phyloP scores from a whole-genome alignment of 2,888 invertebrate genomes.

The Aspidiotus destructor region DNA sequence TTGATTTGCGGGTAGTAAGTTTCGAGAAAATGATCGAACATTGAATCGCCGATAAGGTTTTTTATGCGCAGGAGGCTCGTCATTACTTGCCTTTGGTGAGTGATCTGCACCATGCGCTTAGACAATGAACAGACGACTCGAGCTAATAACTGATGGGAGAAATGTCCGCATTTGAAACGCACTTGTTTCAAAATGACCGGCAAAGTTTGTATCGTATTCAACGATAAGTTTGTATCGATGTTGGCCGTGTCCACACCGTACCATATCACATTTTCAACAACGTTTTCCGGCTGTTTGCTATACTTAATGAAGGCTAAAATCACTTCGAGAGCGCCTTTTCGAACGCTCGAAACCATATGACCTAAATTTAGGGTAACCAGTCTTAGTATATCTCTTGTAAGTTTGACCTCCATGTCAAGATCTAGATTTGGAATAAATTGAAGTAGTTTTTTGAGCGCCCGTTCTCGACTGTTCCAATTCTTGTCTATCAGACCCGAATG shows the following conservation, averaged over 20 bases:
- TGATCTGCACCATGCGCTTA: constrained; percentile 45
- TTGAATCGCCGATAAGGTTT: constrained; percentile 51
- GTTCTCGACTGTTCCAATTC: constrained; percentile 8
- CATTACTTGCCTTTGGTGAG: constrained; percentile 55
- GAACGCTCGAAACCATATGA: constrained; percentile 66
- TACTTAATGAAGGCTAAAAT: constrained; percentile 61
- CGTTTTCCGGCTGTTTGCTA: constrained; percentile 57
- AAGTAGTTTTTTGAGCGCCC: constrained; percentile 1
- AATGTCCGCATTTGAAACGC: constrained; percentile 17
- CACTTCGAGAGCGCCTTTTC: constrained; percentile 68
- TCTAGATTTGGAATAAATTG: constrained; percentile 5
- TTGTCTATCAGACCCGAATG: constrained; percentile 10
- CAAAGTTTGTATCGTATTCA: constrained; percentile 37
- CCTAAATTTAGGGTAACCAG: constrained; percentile 70
- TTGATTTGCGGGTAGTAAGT: constrained; percentile 45
- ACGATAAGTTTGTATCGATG: constrained; percentile 45
- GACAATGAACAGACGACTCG: constrained; percentile 43
- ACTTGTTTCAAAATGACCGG: constrained; percentile 37
- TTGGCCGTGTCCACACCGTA: constrained; percentile 53
- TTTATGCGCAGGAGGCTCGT: constrained; percentile 61
- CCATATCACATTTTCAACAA: constrained; percentile 55
- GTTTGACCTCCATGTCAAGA: constrained; percentile 12
- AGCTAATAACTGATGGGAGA: constrained; percentile 39
- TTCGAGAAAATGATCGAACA: constrained; percentile 49
- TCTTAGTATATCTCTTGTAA: constrained; percentile 42